Evolutionary conservation across 2,113 vertebrate genomes (phyloP), one percentile per base, ranked within the genome.

Genomic region (Pseudonaja textilis): DNA sequence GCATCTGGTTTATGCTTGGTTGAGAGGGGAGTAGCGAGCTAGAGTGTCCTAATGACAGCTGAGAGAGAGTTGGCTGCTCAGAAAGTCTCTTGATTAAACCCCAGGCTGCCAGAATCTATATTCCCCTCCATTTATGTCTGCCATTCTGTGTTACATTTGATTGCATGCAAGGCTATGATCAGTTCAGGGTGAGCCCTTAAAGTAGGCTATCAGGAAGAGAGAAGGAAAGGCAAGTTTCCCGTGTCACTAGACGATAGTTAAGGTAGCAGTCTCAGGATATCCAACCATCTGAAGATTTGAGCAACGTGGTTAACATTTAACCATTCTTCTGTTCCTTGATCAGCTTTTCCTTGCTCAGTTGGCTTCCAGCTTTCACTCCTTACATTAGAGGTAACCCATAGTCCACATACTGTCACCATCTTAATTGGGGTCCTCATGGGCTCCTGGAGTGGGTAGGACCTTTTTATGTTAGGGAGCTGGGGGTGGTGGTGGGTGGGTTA

Each of bases 41-140:
- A 54, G 45, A 50, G 45, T 64, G 39, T 92, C 52, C 69, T 42
- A 26, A 56, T 20, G 55, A 52, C 88, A 93, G 93, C 50, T 91
- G 85, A 86, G 90, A 18, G 45, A 42, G 61, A 59, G 16, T 7
- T 47, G 23, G 23, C 39, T 45, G 26, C 42, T 61, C 85, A 56
- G 69, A 89, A 61, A 25, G 11, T 89, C 42, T 59, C 54, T 89
- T 90, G 88, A 86, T 89, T 93, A 89, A 57, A 93, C 23, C 25
- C 57, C 42, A 39, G 86, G 29, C 57, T 39, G 85, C 91, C 57
- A 42, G 23, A 56, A 42, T 34, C 92, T 59, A 18, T 26, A n/a
- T 61, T 25, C 54, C 20, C 29, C 42, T 16, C 54, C 45, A 25
- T 39, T n/a, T 6, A 7, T 12, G 45, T 4, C 39, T 90, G 54